These are phyloP conservation scores for Sceliomorpha sp. DNA, from an alignment of 2,888 invertebrate species.

Conservation along the genomic window DNA sequence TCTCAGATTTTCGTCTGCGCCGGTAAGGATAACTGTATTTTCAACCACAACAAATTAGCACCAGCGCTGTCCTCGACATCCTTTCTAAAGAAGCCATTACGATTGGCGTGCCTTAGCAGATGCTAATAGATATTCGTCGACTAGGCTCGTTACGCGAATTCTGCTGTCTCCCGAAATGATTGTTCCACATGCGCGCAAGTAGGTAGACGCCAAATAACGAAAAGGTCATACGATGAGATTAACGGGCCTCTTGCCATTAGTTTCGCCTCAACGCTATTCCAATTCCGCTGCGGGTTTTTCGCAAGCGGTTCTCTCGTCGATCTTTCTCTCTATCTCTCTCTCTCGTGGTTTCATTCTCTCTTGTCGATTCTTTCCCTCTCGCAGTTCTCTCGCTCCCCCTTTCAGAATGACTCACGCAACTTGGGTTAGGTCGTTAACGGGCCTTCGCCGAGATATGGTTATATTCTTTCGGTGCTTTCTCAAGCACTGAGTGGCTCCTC, in stretches of 20 bases:
- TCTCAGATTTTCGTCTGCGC: no score
- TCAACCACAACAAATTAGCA: no score
- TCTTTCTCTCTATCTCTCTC: no score
- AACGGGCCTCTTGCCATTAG: conserved; percentile 35
- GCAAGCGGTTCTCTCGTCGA: no score
- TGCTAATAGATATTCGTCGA: neutral
- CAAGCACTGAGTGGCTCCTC: conserved; percentile 27
- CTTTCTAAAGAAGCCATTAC: no score
- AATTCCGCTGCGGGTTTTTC: conserved; percentile 25
- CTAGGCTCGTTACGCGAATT: neutral
- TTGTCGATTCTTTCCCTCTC: conserved; percentile 25
- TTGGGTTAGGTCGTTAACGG: conserved; percentile 46
- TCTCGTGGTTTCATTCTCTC: no score
- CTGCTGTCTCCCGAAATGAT: no score
- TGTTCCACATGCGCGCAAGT: neutral
- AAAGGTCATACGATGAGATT: conserved; percentile 27
- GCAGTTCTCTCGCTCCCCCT: conserved; percentile 8
- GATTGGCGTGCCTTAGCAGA: no score
- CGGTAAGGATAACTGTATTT: no score
- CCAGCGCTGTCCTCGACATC: no score
- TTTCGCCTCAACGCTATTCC: conserved; percentile 15
- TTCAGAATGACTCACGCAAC: conserved; percentile 40
- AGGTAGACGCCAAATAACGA: neutral
- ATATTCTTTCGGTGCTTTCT: conserved; percentile 35
- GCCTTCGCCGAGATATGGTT: conserved; percentile 23